phyloP scores from a whole-genome alignment of 2,113 vertebrate genomes.

The Phyllostomus hastatus region DNA sequence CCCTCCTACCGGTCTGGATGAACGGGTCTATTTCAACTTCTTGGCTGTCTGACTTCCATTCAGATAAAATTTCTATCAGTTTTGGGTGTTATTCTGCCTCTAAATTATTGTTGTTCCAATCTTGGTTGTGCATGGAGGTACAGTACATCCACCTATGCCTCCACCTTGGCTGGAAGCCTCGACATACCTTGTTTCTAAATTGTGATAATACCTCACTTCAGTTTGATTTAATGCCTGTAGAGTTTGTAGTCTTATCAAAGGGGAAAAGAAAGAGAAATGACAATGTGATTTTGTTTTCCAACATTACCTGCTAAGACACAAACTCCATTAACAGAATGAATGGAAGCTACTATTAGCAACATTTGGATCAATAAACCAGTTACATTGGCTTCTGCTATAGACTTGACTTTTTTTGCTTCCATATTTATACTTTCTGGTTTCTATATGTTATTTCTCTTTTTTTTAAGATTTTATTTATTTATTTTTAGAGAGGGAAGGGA shows the following conservation, averaged over 20 bases:
- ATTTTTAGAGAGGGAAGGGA: too few species aligned
- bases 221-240: not conserved
- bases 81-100: too few species aligned
- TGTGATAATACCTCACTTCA: not conserved
- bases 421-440: not conserved
- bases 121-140: too few species aligned
- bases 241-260: not conserved
- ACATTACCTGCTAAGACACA: not conserved
- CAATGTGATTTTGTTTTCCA: not conserved
- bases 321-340: not conserved
- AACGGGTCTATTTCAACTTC: too few species aligned
- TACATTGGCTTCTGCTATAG: not conserved
- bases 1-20: too few species aligned
- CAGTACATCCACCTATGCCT: too few species aligned
- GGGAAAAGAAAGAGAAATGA: not conserved
- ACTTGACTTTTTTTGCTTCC: not conserved
- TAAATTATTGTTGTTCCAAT: too few species aligned
- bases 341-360: not conserved
- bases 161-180: too few species aligned
- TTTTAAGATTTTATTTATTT: not conserved
- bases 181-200: not conserved
- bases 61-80: too few species aligned
- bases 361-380: not conserved
- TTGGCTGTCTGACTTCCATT: too few species aligned
- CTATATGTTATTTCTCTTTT: not conserved